A percentile compares a stretch with the other conserved stretches of the same genome.
phyloP scores from a whole-genome alignment of 2,888 invertebrate genomes.

The Lomographa bimaculata region DNA sequence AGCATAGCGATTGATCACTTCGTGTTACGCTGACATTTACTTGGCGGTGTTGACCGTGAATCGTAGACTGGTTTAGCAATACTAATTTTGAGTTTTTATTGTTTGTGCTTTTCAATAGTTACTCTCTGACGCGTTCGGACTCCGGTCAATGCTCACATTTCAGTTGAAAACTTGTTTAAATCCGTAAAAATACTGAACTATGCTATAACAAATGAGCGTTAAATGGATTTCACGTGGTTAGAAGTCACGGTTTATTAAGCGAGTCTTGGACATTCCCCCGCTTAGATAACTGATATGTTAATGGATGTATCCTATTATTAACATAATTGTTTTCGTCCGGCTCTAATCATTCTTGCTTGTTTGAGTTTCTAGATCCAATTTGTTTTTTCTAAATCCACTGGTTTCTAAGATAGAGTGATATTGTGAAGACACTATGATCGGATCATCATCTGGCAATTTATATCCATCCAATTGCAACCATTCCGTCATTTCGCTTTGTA shows the following conservation, averaged over 20 bases:
- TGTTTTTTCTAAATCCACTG: too few species aligned
- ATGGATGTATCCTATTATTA: constrained; percentile 12
- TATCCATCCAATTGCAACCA: too few species aligned
- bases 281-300: constrained; percentile 10
- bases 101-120: constrained; percentile 8
- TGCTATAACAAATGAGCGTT: constrained; percentile 2
- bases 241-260: constrained; percentile 4
- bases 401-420: too few species aligned
- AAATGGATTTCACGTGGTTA: constrained; percentile 5
- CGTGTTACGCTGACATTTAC: constrained; percentile 60
- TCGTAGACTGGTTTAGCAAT: constrained; percentile 57
- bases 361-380: too few species aligned
- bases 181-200: background rate
- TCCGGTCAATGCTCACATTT: constrained; percentile 7
- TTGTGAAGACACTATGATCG: too few species aligned
- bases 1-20: constrained; percentile 43
- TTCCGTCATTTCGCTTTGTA: too few species aligned
- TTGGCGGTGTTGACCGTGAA: constrained; percentile 62
- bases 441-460: too few species aligned
- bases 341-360: constrained; percentile 12
- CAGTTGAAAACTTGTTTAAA: constrained; percentile 1
- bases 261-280: constrained; percentile 7
- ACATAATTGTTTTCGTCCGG: constrained; percentile 23
- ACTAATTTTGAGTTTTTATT: constrained; percentile 41
- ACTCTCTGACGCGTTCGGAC: constrained; percentile 3